Conservation (phyloP, 2,888 invertebrate species). For the Ophioninae sp. region DNA sequence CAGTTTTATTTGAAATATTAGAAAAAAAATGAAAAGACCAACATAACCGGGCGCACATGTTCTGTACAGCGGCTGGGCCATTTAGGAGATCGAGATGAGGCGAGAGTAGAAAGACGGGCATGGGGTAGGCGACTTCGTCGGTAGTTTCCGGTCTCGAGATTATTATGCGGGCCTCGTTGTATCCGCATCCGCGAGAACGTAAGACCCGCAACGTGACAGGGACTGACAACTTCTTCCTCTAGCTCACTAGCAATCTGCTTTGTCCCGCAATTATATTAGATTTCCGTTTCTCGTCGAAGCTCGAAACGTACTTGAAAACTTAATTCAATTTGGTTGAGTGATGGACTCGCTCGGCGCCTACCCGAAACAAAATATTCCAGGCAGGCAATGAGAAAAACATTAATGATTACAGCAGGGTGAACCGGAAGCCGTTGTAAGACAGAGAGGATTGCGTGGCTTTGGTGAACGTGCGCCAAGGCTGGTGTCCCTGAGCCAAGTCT, state of each 20-base stretch:
- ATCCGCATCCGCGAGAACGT: conserved; percentile 72
- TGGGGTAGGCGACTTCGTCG: conserved; percentile 28
- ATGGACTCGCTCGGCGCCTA: not conserved
- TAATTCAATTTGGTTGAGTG: not conserved
- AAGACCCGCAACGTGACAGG: conserved; percentile 57
- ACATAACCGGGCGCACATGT: not conserved
- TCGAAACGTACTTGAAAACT: not conserved
- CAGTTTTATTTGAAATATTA: not conserved
- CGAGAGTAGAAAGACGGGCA: conserved; percentile 20
- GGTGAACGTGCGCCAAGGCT: not conserved
- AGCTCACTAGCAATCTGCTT: conserved; percentile 56
- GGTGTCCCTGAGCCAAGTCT: not conserved
- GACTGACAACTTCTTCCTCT: conserved; percentile 19
- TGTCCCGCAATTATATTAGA: conserved; percentile 68
- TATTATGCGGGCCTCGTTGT: conserved; percentile 77
- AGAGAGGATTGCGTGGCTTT: not conserved
- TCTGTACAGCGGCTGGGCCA: not conserved
- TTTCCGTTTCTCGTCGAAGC: conserved; percentile 67
- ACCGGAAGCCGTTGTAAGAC: not conserved
- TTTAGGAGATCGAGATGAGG: conserved; percentile 19
- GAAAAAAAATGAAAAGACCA: not conserved
- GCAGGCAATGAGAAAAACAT: conserved; percentile 3
- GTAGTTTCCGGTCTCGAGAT: conserved; percentile 73
- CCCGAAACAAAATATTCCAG: not conserved
- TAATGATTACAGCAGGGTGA: not conserved